These are phyloP conservation scores for Drosophila arawakana DNA, from an alignment of 1,140 invertebrate species.

Conservation along the genomic window DNA sequence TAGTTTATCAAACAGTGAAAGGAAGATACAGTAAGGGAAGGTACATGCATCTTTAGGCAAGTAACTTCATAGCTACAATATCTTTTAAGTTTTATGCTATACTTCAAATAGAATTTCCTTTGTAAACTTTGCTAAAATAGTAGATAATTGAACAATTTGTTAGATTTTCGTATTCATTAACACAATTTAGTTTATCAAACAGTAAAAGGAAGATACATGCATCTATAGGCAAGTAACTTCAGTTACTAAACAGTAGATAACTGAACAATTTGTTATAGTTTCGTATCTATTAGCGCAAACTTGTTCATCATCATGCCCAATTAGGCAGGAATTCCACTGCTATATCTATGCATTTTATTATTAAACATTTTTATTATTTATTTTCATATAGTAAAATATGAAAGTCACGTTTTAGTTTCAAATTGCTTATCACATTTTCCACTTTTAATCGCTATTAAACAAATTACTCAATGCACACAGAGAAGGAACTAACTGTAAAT, in stretches of 20 bases:
- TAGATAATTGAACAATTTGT: neutral
- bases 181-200: neutral
- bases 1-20: too few species aligned
- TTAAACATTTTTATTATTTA: neutral
- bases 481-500: neutral
- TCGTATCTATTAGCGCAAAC: neutral
- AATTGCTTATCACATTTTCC: constrained; percentile 14
- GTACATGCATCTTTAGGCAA: too few species aligned
- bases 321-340: constrained; percentile 30
- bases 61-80: too few species aligned
- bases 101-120: too few species aligned
- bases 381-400: neutral
- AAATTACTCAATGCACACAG: constrained; percentile 52
- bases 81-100: too few species aligned
- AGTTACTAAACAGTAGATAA: neutral
- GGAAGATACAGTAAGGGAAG: too few species aligned
- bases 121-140: too few species aligned
- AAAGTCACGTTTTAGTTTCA: constrained; percentile 36
- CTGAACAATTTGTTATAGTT: neutral
- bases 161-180: neutral
- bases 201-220: too few species aligned
- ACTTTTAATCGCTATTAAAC: constrained; percentile 10
- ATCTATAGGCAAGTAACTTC: too few species aligned
- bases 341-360: constrained; percentile 15
- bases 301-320: constrained; percentile 9